Evolutionary conservation across 2,797 vertebrate species (phyloP).

Genomic region (Distichodus sexfasciatus): DNA sequence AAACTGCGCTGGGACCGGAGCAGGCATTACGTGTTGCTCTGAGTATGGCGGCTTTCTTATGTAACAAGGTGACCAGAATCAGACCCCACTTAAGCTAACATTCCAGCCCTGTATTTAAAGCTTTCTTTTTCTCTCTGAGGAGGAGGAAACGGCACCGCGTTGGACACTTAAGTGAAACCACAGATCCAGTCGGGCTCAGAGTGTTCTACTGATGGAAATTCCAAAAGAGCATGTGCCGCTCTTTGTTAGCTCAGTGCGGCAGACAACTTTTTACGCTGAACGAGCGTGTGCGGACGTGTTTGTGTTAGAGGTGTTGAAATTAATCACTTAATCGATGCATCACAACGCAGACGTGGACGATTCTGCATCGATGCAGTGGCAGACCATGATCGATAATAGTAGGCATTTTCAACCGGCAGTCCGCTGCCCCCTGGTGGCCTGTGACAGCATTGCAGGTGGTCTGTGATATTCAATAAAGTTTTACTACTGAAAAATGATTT

Average conservation of each 20-base stretch:
- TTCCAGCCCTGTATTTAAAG: conserved; percentile 63
- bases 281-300: no score
- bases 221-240: conserved; percentile 15
- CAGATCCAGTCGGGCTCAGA: conserved; percentile 42
- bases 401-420: no score
- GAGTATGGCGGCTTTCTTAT: conserved; percentile 66
- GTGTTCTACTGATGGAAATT: conserved; percentile 46
- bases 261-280: no score
- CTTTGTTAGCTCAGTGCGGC: no score
- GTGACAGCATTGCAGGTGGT: no score
- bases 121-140: conserved; percentile 44
- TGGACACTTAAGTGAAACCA: conserved; percentile 40
- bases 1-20: conserved; percentile 58
- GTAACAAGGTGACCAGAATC: conserved; percentile 66
- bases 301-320: no score
- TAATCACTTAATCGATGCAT: no score
- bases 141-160: conserved; percentile 58
- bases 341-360: no score
- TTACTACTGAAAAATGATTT: background rate
- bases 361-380: no score
- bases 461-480: background rate
- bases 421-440: no score
- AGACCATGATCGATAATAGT: no score
- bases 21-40: conserved; percentile 63
- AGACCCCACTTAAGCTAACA: conserved; percentile 60